Evolutionary conservation across 1,140 invertebrate species (phyloP), one percentile per base, ranked within the genome.

Genomic region (Anastatus disparis): DNA sequence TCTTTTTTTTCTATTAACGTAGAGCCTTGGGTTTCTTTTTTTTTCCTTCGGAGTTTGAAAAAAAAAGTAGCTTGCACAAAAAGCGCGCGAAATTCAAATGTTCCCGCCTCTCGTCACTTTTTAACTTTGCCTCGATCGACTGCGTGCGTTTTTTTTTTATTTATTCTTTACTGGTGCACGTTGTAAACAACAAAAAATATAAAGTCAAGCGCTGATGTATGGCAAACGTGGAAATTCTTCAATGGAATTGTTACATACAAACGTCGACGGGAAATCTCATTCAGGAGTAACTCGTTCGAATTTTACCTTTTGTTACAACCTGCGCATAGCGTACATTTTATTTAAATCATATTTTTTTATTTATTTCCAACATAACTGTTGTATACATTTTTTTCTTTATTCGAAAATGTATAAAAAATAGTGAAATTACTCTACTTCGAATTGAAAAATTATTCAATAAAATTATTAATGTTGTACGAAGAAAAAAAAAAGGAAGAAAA

Each of bases 81-180:
- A 64, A 31, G 44, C 59, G 59, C 58, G 58, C 59, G 27, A 63
- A 50, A 63, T 63, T 63, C 59, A 27, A 63, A 63, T 63, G 27
- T 48, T 63, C 59, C 42, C 27, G 59, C 59, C 40, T n/a, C n/a
- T 42, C 44, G 58, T 29, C 17, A 63, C 59, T 63, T 63, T n/a
- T 48, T 17, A 63, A 40, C 44, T 48, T 27, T 29, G 2, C 13
- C 42, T 46, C 26, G 44, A 31, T 46, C 15, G 7, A 6, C 4
- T 12, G 7, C 13, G 58, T 8, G 20, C 17, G 24, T 50, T 50
- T 50, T 29, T 44, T 50, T 22, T 27, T 15, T 44, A 10, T 26
- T 17, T 7, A 24, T 50, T 38, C 31, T 22, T 35, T 35, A 3
- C 40, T 48, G 17, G 40, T 20, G 2, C 10, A n/a, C 46, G 22